A percentile compares a stretch with the other conserved stretches of the same genome.
These are phyloP conservation scores for Silvanus unidentatus DNA, from an alignment of 2,888 invertebrate genomes.

Conservation along the genomic window DNA sequence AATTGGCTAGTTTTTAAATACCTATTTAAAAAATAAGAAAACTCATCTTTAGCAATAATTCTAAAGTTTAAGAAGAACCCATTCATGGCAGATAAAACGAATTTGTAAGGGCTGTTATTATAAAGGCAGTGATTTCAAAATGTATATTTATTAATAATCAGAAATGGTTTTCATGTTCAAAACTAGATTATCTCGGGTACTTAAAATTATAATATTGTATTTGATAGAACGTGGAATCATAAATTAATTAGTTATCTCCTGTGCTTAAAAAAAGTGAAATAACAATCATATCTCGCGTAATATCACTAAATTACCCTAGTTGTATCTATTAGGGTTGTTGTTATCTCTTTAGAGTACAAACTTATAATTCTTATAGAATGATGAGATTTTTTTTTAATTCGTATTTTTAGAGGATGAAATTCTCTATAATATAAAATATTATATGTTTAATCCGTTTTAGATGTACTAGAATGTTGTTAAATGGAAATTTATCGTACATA, in stretches of 20 bases:
- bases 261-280: constrained; percentile 38
- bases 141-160: constrained; percentile 1
- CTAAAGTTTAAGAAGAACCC: not conserved
- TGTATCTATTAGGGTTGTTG: constrained; percentile 29
- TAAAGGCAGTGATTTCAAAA: not conserved
- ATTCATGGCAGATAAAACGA: not conserved
- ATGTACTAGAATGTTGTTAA: constrained; percentile 3
- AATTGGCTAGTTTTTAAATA: too few relatives aligned
- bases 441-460: constrained; percentile 2
- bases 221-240: constrained; percentile 34
- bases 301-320: constrained; percentile 36
- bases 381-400: constrained; percentile 22
- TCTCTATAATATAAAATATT: constrained; percentile 19
- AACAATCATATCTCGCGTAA: constrained; percentile 41
- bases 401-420: constrained; percentile 24
- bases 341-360: constrained; percentile 42
- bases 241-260: constrained; percentile 29
- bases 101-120: not conserved
- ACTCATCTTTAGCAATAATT: not conserved
- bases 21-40: too few relatives aligned
- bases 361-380: constrained; percentile 33
- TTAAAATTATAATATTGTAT: constrained; percentile 30
- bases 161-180: constrained; percentile 18
- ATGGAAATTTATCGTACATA: constrained; percentile 11
- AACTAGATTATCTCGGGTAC: constrained; percentile 26